phyloP scores from a whole-genome alignment of 2,113 vertebrate species.

The Trinectes maculatus region DNA sequence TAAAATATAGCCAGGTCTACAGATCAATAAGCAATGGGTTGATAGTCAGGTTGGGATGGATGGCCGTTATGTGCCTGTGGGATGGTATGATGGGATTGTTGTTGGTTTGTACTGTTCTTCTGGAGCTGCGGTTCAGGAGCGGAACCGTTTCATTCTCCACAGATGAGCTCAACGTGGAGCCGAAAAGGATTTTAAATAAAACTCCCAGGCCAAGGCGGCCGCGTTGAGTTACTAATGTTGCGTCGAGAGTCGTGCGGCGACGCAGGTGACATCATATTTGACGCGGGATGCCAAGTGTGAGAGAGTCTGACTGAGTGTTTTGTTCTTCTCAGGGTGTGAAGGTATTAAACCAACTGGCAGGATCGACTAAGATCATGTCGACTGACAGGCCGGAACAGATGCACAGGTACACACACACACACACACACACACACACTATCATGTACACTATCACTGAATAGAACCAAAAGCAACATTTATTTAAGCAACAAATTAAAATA shows the following conservation, averaged over 20 bases:
- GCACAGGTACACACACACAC: conserved; percentile 87
- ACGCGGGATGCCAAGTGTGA: conserved; percentile 69
- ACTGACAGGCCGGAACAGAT: conserved; percentile 89
- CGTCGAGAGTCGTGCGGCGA: conserved; percentile 21
- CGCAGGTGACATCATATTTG: conserved; percentile 66
- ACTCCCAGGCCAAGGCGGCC: conserved; percentile 39
- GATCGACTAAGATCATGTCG: conserved; percentile 78
- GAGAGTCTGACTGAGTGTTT: conserved; percentile 37
- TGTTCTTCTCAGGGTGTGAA: conserved; percentile 79
- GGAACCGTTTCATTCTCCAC: conserved; percentile 31
- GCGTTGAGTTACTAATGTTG: conserved; percentile 62
- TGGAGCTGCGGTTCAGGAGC: background rate
- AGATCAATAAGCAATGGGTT: no score
- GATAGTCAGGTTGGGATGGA: no score
- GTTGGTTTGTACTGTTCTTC: background rate
- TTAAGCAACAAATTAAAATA: no score
- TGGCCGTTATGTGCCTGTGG: no score
- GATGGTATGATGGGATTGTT: conserved; percentile 3
- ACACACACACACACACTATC: conserved; percentile 77
- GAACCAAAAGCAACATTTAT: no score
- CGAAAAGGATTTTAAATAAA: conserved; percentile 33
- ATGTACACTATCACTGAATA: no score
- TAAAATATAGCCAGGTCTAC: no score
- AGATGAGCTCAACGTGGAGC: conserved; percentile 27
- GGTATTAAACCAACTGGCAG: conserved; percentile 89